Evolutionary conservation across 92 coral and sea anemone species (phyloP), one percentile per base, ranked within the genome.

Genomic region (Epizoanthus stellaris): DNA sequence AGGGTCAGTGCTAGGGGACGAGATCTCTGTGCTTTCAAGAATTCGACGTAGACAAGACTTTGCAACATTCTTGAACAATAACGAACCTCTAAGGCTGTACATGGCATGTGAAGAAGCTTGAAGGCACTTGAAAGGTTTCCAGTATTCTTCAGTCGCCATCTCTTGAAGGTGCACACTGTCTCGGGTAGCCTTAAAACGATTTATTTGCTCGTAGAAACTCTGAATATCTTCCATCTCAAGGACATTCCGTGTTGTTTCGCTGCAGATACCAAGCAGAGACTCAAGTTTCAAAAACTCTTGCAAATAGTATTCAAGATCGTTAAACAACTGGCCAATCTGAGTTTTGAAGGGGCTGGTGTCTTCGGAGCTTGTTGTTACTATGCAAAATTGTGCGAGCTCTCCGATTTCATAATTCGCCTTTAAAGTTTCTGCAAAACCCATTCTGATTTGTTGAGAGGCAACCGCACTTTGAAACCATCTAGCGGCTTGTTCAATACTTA

Each of bases 51-150:
- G 76, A 45, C 76, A 71, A 17, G 14, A 42, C 42, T 6, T 76
- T 76, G 81, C 64, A 76, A 57, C 49, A 76, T 76, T 76, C 45
- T n/a, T 6, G 45, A 76, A 76, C 67, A 76, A 15, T 20, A 56
- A 7, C 2, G 66, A 76, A 30, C 17, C 13, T 40, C 67, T 19
- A 45, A 53, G 67, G 21, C 38, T 15, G 65, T 60, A 56, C 15
- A 76, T 6, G 4, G 81, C 81, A 47, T 76, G 42, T 56, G 81
- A 13, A 6, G 67, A 36, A 40, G 81, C 43, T 20, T n/a, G 17
- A 9, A 76, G 67, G 11, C n/a, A 60, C 63, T 43, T 10, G 45
- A 76, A 76, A 76, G 66, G 67, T 40, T 56, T 38, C 81, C 81
- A 76, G 67, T 76, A 76, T 14, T 76, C 13, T 2, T 76, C 43